A percentile compares a stretch with the other conserved stretches of the same genome.
These are phyloP conservation scores for Carpatolechia fugitivella DNA, from an alignment of 2,888 invertebrate species.

Conservation along the genomic window DNA sequence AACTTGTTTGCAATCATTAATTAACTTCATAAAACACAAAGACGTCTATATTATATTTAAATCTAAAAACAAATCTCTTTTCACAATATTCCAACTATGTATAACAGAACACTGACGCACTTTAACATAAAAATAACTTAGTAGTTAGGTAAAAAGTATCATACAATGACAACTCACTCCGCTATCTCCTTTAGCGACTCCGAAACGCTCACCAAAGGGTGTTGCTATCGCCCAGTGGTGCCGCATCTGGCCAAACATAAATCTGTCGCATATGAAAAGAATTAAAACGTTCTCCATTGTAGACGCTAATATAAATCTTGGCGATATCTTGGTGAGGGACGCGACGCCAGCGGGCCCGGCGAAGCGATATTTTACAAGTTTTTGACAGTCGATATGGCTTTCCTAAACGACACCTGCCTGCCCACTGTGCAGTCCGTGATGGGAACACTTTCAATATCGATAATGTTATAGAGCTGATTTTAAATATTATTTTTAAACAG, in stretches of 20 bases:
- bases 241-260: constrained; percentile 74
- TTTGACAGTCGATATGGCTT: constrained; percentile 75
- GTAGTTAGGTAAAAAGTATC: too few relatives aligned
- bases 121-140: neutral
- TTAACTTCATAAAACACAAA: neutral
- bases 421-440: constrained; percentile 41
- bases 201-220: constrained; percentile 2
- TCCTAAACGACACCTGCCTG: constrained; percentile 76
- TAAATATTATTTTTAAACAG: neutral
- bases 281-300: constrained; percentile 78
- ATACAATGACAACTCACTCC: too few relatives aligned
- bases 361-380: constrained; percentile 77
- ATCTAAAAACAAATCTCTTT: too few relatives aligned
- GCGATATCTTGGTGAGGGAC: constrained; percentile 74
- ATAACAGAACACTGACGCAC: neutral
- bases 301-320: constrained; percentile 74
- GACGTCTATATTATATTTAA: neutral
- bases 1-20: too few relatives aligned
- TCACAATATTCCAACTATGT: too few relatives aligned
- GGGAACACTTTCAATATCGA: constrained; percentile 20
- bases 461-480: neutral
- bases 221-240: constrained; percentile 48
- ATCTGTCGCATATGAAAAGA: constrained; percentile 77
- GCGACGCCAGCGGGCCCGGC: constrained; percentile 65
- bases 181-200: neutral